Evolutionary conservation across 2,113 vertebrate genomes (phyloP).

Genomic region (Elgaria multicarinata): DNA sequence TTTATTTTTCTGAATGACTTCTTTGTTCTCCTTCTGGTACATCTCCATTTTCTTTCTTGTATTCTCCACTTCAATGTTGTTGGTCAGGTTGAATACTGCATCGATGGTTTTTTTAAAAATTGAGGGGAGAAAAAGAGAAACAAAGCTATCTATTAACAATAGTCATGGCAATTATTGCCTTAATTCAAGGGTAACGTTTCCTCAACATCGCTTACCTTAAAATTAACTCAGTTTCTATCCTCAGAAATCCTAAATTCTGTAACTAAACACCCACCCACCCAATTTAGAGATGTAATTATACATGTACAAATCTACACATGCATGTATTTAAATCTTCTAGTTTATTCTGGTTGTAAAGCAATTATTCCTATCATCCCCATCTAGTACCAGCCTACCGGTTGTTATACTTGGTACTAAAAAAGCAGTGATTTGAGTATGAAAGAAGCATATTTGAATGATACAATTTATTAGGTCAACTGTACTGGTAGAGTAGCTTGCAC

Average conservation of each 20-base stretch:
- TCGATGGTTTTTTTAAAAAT: slow-evolving; percentile 41
- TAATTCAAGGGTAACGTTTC: neutral
- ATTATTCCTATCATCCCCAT: neutral
- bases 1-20: slow-evolving; percentile 96
- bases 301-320: neutral
- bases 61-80: slow-evolving; percentile 94
- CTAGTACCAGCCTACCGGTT: neutral
- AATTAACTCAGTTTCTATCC: slow-evolving; percentile 45
- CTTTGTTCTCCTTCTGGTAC: slow-evolving; percentile 96
- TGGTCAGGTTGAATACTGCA: slow-evolving; percentile 94
- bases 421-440: neutral
- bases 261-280: neutral
- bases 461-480: neutral
- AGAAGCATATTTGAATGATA: neutral
- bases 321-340: neutral
- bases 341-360: neutral
- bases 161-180: slow-evolving; percentile 9
- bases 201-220: slow-evolving; percentile 43
- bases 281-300: neutral
- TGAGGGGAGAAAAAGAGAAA: slow-evolving; percentile 31
- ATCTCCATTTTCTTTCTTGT: slow-evolving; percentile 95
- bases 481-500: neutral
- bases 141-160: slow-evolving; percentile 7
- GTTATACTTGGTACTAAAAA: neutral
- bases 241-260: neutral